These are phyloP conservation scores for Drosophila stalkeri DNA, from an alignment of 2,888 invertebrate genomes.

Conservation along the genomic window DNA sequence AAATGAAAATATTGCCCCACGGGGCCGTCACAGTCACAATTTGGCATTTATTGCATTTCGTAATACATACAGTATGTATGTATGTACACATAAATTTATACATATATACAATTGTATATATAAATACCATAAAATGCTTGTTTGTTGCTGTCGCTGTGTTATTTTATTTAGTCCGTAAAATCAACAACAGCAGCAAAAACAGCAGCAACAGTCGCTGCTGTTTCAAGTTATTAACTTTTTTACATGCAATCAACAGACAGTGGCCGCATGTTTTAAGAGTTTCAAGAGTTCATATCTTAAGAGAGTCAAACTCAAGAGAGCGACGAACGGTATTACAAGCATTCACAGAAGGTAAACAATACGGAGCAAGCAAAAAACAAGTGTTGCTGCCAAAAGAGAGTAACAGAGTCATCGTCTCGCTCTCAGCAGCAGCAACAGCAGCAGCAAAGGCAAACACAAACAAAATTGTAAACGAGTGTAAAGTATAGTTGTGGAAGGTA, in stretches of 20 bases:
- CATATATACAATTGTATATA: constrained; percentile 7
- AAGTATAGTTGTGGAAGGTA: constrained; percentile 17
- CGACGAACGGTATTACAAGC: constrained; percentile 32
- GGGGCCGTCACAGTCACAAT: constrained; percentile 37
- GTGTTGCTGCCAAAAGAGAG: constrained; percentile 35
- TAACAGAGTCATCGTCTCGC: constrained; percentile 30
- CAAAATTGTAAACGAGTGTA: constrained; percentile 50
- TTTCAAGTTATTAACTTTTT: constrained; percentile 48
- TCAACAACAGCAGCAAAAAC: constrained; percentile 27
- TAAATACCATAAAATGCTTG: constrained; percentile 49
- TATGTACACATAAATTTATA: background rate
- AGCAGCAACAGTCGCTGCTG: constrained; percentile 28
- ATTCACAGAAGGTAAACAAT: constrained; percentile 70
- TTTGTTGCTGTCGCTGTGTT: constrained; percentile 21
- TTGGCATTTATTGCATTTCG: constrained; percentile 65
- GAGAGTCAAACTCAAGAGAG: constrained; percentile 43
- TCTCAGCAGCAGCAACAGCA: constrained; percentile 45
- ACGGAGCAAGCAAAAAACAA: constrained; percentile 42
- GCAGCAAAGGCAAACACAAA: constrained; percentile 38
- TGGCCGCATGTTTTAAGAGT: constrained; percentile 54
- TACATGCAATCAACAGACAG: constrained; percentile 56
- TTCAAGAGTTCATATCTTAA: constrained; percentile 52
- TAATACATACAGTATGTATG: constrained; percentile 14
- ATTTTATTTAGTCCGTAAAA: constrained; percentile 54
- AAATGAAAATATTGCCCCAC: constrained; percentile 49